These are phyloP conservation scores for Protonemura montana DNA, from an alignment of 2,888 invertebrate species.

Conservation along the genomic window DNA sequence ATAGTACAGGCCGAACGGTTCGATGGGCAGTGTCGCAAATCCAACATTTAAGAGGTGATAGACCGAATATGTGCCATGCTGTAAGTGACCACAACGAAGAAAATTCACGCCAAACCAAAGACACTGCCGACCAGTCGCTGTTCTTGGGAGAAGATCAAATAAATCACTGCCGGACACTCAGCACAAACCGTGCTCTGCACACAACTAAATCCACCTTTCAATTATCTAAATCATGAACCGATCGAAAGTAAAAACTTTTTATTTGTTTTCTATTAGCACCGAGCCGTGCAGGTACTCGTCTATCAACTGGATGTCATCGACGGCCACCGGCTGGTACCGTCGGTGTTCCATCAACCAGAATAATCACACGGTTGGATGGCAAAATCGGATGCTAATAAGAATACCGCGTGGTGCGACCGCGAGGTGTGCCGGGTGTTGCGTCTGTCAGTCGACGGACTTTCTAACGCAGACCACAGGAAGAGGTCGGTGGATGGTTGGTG, in stretches of 20 bases:
- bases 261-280: constrained; percentile 21
- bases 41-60: not conserved
- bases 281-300: not conserved
- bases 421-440: not conserved
- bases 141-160: not conserved
- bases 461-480: not conserved
- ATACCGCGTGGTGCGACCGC: not conserved
- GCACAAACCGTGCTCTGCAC: not conserved
- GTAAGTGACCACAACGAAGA: not conserved
- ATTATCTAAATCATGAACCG: not conserved
- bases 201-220: not conserved
- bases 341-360: not conserved
- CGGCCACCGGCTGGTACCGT: constrained; percentile 14
- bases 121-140: not conserved
- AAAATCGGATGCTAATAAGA: not conserved
- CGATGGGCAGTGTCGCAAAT: not conserved
- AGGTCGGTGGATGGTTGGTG: not conserved
- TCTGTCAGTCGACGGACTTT: not conserved
- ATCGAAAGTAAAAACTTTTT: constrained; percentile 26
- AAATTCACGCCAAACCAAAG: not conserved
- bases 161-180: not conserved
- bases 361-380: not conserved
- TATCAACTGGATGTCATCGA: not conserved
- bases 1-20: not conserved
- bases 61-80: no score